Evolutionary conservation across 2,888 invertebrate genomes (phyloP).

Genomic region (Gymnoscelis rufifasciata): DNA sequence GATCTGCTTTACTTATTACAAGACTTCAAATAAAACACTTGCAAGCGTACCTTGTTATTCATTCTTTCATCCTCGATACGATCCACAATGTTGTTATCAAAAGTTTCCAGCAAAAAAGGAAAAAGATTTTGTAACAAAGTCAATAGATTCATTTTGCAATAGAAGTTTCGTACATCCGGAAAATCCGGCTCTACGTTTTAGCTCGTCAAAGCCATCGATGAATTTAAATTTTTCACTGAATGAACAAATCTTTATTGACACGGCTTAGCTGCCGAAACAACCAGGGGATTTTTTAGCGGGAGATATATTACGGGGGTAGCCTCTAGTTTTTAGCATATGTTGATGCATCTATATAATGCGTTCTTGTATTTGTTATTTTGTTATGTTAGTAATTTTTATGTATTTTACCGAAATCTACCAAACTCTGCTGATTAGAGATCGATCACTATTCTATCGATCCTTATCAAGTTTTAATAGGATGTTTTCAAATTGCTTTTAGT

Average conservation of each 20-base stretch:
- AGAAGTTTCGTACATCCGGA: conserved; percentile 10
- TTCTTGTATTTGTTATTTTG: too few relatives aligned
- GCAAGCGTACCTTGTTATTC: too few relatives aligned
- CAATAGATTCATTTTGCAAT: conserved; percentile 30
- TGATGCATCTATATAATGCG: too few relatives aligned
- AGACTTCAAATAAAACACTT: too few relatives aligned
- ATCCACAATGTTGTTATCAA: conserved; percentile 22
- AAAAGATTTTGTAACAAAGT: conserved; percentile 18
- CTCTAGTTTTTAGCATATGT: not conserved
- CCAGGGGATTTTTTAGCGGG: conserved; percentile 1
- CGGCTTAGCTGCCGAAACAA: conserved; percentile 35
- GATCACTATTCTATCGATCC: too few relatives aligned
- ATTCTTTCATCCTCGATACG: conserved; percentile 19
- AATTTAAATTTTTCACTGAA: conserved; percentile 52
- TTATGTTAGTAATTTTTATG: too few relatives aligned
- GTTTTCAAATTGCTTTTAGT: too few relatives aligned
- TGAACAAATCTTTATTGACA: conserved; percentile 49
- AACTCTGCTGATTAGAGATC: too few relatives aligned
- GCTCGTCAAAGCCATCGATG: conserved; percentile 35
- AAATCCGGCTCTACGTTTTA: conserved; percentile 33
- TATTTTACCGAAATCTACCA: too few relatives aligned
- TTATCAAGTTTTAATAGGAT: too few relatives aligned
- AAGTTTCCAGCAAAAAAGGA: not conserved
- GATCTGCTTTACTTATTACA: too few relatives aligned
- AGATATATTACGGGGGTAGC: not conserved